phyloP scores from a whole-genome alignment of 2,113 vertebrate genomes.

The Leucosticte australis region DNA sequence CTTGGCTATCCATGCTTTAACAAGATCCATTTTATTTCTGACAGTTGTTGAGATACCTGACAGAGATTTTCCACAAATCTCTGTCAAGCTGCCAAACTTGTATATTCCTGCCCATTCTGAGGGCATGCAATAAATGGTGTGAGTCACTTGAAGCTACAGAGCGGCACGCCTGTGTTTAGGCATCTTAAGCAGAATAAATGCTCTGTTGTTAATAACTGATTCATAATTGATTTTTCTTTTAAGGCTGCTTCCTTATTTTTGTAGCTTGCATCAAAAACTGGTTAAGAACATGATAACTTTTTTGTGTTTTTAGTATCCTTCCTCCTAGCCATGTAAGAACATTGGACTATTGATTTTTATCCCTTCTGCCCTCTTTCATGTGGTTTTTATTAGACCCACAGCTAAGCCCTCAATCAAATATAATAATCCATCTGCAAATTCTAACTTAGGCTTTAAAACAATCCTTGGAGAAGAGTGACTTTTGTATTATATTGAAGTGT shows the following conservation, averaged over 20 bases:
- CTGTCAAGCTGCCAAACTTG: not conserved
- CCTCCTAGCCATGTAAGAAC: not conserved
- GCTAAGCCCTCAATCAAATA: not conserved
- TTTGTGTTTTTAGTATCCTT: not conserved
- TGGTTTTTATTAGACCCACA: not conserved
- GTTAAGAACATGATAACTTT: not conserved
- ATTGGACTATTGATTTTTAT: not conserved
- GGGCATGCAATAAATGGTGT: not conserved
- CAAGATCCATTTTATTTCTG: not conserved
- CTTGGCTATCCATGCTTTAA: not conserved
- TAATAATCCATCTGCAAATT: constrained; percentile 28
- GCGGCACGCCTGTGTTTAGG: not conserved
- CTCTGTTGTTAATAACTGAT: not conserved
- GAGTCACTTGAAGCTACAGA: not conserved
- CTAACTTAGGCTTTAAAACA: not conserved
- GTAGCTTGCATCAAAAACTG: not conserved
- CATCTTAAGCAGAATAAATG: not conserved
- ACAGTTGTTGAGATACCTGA: not conserved
- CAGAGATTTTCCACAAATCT: not conserved
- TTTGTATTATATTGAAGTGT: not conserved
- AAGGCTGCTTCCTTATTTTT: not conserved
- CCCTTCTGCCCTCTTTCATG: not conserved
- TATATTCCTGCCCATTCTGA: not conserved
- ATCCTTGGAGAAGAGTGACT: not conserved
- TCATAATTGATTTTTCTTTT: not conserved